Evolutionary conservation across 2,797 vertebrate genomes (phyloP).

Genomic region (Momotus momota): DNA sequence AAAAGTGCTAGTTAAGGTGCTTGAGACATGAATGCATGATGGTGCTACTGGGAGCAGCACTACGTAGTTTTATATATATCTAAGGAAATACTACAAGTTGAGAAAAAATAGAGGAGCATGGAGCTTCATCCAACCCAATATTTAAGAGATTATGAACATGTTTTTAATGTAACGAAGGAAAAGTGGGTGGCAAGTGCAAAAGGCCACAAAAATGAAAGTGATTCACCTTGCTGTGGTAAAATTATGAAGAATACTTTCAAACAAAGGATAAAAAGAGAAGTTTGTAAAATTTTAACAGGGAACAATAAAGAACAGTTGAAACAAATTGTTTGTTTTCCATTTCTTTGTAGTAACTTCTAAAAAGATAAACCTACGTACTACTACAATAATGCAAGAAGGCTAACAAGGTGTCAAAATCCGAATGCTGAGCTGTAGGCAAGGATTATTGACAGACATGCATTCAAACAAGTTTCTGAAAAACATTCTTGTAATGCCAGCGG

Average conservation of each 20-base stretch:
- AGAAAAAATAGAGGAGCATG: neutral
- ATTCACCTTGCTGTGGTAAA: neutral
- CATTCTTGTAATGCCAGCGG: fast-evolving
- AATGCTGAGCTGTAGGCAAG: neutral
- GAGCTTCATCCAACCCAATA: neutral
- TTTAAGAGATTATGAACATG: neutral
- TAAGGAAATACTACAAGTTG: neutral
- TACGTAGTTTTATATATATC: neutral
- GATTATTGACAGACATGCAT: neutral
- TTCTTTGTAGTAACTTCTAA: neutral
- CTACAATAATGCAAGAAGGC: neutral
- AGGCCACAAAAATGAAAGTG: neutral
- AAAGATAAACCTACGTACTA: neutral
- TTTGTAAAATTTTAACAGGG: neutral
- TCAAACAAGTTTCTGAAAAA: neutral
- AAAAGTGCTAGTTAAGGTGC: neutral
- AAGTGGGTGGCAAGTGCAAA: neutral
- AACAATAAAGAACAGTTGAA: neutral
- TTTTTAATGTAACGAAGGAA: neutral
- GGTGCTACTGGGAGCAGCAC: neutral
- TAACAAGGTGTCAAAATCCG: neutral
- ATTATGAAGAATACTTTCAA: neutral
- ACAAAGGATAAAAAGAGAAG: neutral
- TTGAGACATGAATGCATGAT: fast-evolving
- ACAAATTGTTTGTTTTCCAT: neutral